These are phyloP conservation scores for Leptopilina syphax DNA, from an alignment of 2,888 invertebrate genomes.

Conservation along the genomic window DNA sequence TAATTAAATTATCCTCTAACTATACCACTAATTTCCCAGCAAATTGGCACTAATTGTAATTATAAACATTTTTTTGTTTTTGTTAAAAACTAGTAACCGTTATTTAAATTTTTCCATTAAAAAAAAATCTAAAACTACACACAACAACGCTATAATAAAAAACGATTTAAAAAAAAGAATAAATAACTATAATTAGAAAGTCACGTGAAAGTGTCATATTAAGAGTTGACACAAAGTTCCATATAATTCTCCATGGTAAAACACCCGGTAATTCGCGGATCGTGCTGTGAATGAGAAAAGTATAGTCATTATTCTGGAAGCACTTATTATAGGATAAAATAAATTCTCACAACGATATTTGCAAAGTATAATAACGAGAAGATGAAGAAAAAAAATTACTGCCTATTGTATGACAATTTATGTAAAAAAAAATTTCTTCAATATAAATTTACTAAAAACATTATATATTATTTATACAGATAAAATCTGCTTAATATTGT, in stretches of 20 bases:
- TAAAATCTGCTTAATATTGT: not conserved
- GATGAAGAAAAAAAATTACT: too few species aligned
- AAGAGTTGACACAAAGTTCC: not conserved
- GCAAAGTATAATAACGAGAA: slow-evolving; percentile 1
- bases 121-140: not conserved
- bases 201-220: slow-evolving; percentile 2
- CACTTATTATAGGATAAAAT: slow-evolving; percentile 29
- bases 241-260: slow-evolving; percentile 23
- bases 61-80: not conserved
- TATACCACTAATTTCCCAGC: too few species aligned
- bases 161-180: not conserved
- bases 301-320: slow-evolving; percentile 21
- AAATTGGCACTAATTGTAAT: too few species aligned
- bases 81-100: not conserved
- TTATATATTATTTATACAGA: not conserved
- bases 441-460: slow-evolving; percentile 6
- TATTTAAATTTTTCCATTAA: not conserved
- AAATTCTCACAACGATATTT: not conserved
- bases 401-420: not conserved
- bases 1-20: too few species aligned
- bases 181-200: not conserved
- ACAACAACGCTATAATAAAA: not conserved
- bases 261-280: not conserved
- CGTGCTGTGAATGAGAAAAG: slow-evolving; percentile 21
- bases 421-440: too few species aligned